These are phyloP conservation scores for Antigone vipio DNA, from an alignment of 2,113 vertebrate species.

Conservation along the genomic window DNA sequence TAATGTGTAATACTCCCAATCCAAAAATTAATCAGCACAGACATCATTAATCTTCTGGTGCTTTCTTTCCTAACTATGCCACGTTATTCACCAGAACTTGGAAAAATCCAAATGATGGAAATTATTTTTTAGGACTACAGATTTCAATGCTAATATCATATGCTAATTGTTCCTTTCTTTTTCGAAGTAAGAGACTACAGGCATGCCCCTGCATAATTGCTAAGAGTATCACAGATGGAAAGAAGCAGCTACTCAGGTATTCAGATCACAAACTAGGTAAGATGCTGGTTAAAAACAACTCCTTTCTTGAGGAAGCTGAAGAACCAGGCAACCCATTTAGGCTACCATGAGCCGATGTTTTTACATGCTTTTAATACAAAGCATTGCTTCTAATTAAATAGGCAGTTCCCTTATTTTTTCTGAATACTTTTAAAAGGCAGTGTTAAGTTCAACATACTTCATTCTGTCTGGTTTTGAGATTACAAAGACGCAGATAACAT, in stretches of 20 bases:
- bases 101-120: background rate
- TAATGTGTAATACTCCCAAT: background rate
- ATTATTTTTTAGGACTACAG: background rate
- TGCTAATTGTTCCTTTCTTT: background rate
- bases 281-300: background rate
- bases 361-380: background rate
- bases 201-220: background rate
- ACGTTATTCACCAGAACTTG: background rate
- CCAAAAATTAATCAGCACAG: background rate
- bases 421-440: background rate
- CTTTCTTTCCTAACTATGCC: background rate
- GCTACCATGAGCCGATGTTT: background rate
- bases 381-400: background rate
- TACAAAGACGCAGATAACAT: background rate
- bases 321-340: background rate
- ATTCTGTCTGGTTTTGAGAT: background rate
- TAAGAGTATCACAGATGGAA: background rate
- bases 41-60: background rate
- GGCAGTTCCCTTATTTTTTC: background rate
- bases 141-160: background rate
- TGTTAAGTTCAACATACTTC: background rate
- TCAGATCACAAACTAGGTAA: background rate
- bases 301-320: background rate
- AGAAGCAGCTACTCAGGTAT: background rate
- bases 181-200: background rate